Evolutionary conservation across 2,113 vertebrate genomes (phyloP), one percentile per base, ranked within the genome.

Genomic region (Clarias batrachus): DNA sequence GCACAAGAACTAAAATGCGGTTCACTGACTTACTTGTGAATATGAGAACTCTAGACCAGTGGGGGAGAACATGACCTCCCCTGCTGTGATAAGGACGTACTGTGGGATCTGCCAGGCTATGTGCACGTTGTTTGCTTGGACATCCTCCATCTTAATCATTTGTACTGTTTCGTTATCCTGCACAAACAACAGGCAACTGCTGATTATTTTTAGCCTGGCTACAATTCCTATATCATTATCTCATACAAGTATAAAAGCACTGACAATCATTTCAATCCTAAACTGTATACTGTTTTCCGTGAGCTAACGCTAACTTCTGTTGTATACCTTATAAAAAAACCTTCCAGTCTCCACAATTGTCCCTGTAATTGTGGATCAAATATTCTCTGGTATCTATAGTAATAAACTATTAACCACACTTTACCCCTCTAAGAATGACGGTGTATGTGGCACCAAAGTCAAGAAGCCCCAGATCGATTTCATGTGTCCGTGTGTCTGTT

Each of bases 11-110:
- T 14, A 8, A 76, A 63, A 60, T 10, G n/a, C 3, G 2, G 17
- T 10, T 6, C 7, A 52, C 21, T 27, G 19, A 54, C 84, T 0
- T 92, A 98, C 98, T 97, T 99, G 98, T 78, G 98, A 97, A 92
- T 99, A 99, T 86, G 98, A 99, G 95, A 99, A 99, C 89, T 98
- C 97, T 91, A 99, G 94, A 79, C 98, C 98, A 0, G 98, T 99
- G 90, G 99, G 94, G 88, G 97, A 99, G 93, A 99, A 99, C 97
- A 99, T 97, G 93, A 99, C 97, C 89, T 99, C 98, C 30, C 95
- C 98, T 11, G 93, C 94, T 37, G 98, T 98, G 33, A 98, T 93
- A 65, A 99, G 80, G 41, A 93, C 85, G 48, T 99, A 99, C 21
- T 99, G 98, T 9, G 98, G 98, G 83, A 99, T 89, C 93, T 99